phyloP scores from a whole-genome alignment of 2,113 vertebrate genomes.

The Aphelocoma coerulescens region DNA sequence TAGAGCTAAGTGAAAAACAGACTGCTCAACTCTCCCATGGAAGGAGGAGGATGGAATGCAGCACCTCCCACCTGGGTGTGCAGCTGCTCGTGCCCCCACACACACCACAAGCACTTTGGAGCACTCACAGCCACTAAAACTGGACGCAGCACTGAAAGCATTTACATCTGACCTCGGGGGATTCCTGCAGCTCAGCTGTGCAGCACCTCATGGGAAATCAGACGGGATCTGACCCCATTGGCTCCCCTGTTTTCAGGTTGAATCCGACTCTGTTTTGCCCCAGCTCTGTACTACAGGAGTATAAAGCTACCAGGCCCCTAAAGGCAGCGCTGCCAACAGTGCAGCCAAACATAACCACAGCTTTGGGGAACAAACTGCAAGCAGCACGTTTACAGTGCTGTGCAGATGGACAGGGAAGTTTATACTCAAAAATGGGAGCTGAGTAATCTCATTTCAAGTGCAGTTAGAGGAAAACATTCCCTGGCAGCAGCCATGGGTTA shows the following conservation, averaged over 20 bases:
- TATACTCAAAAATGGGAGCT: not conserved
- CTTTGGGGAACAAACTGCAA: not conserved
- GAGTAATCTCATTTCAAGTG: not conserved
- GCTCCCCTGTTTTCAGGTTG: not conserved
- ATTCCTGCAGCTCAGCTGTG: not conserved
- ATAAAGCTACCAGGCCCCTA: not conserved
- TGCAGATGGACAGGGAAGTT: no score
- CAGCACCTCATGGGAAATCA: not conserved
- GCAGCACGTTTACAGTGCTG: not conserved
- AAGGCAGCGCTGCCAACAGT: not conserved
- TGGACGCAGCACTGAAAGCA: not conserved
- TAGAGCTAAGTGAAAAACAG: not conserved
- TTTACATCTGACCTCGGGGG: not conserved
- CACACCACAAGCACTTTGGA: not conserved
- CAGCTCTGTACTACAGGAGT: not conserved
- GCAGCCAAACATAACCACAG: not conserved
- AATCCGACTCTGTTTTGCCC: not conserved
- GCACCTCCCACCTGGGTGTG: not conserved
- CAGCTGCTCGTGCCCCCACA: not conserved
- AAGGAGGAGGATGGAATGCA: not conserved
- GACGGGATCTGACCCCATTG: not conserved
- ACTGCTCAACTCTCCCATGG: accelerated
- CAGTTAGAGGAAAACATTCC: not conserved
- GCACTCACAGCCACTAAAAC: not conserved
- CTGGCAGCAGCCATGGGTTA: not conserved